These are phyloP conservation scores for Sebastolobus altivelis DNA, from an alignment of 2,797 vertebrate species.

Conservation along the genomic window DNA sequence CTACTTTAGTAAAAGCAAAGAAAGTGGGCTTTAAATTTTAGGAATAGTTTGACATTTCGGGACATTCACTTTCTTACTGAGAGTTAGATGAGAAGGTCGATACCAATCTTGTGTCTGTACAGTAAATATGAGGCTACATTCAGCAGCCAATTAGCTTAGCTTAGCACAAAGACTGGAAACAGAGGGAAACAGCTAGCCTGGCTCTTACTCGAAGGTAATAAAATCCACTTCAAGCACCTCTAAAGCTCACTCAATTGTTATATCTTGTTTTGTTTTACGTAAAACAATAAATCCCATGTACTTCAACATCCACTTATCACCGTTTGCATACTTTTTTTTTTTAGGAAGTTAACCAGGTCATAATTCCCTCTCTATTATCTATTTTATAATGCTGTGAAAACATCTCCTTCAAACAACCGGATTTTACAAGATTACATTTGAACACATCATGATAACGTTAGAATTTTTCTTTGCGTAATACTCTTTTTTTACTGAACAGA, in stretches of 20 bases:
- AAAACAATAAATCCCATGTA: too few species aligned
- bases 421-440: too few species aligned
- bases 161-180: constrained; percentile 1
- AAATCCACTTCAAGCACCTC: neutral
- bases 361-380: too few species aligned
- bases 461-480: too few species aligned
- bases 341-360: too few species aligned
- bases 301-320: too few species aligned
- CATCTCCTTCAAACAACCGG: too few species aligned
- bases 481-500: too few species aligned
- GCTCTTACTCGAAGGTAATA: neutral
- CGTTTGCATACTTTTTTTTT: too few species aligned
- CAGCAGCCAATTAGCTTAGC: neutral
- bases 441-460: too few species aligned
- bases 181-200: neutral
- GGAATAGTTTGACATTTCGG: neutral
- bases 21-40: neutral
- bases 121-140: neutral
- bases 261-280: neutral
- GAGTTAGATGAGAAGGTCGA: too few species aligned
- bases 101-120: neutral
- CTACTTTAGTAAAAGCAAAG: neutral
- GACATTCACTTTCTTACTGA: neutral
- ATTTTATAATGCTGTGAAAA: too few species aligned
- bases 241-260: neutral